phyloP scores from a whole-genome alignment of 2,797 vertebrate genomes.

The Lutjanus campechanus region DNA sequence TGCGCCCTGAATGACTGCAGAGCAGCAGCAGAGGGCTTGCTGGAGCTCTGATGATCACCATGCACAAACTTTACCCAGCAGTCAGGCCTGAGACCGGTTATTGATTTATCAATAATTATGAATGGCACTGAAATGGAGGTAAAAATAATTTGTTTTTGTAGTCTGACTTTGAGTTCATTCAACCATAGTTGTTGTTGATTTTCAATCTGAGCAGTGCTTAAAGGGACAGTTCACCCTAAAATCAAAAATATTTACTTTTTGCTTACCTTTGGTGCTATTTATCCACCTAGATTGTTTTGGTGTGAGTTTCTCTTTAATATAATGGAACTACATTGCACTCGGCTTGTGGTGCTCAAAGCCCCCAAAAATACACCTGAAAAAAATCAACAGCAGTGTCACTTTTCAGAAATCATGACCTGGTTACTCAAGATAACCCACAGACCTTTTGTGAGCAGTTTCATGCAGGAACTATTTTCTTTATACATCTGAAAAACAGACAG shows the following conservation, averaged over 20 bases:
- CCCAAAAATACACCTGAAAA: too few relatives aligned
- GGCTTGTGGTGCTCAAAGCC: too few relatives aligned
- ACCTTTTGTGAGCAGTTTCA: too few relatives aligned
- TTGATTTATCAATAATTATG: slow-evolving; percentile 30
- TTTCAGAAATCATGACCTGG: too few relatives aligned
- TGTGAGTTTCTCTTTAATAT: too few relatives aligned
- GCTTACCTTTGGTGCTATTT: too few relatives aligned
- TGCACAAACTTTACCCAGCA: background rate
- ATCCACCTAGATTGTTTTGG: too few relatives aligned
- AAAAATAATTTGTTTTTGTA: background rate
- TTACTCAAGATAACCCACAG: too few relatives aligned
- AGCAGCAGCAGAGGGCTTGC: slow-evolving; percentile 23
- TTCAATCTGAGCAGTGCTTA: background rate
- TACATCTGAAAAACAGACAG: background rate
- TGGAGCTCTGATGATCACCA: background rate
- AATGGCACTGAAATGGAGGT: slow-evolving; percentile 12
- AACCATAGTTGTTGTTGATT: background rate
- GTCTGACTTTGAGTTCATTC: background rate
- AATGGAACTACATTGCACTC: too few relatives aligned
- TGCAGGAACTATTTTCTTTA: too few relatives aligned
- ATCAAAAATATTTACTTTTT: too few relatives aligned
- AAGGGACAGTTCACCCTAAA: background rate
- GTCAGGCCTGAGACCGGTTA: background rate
- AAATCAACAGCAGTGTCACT: too few relatives aligned
- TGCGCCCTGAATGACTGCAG: slow-evolving; percentile 10